These are phyloP conservation scores for Chrysodeixis includens DNA, from an alignment of 2,888 invertebrate genomes.

Conservation along the genomic window DNA sequence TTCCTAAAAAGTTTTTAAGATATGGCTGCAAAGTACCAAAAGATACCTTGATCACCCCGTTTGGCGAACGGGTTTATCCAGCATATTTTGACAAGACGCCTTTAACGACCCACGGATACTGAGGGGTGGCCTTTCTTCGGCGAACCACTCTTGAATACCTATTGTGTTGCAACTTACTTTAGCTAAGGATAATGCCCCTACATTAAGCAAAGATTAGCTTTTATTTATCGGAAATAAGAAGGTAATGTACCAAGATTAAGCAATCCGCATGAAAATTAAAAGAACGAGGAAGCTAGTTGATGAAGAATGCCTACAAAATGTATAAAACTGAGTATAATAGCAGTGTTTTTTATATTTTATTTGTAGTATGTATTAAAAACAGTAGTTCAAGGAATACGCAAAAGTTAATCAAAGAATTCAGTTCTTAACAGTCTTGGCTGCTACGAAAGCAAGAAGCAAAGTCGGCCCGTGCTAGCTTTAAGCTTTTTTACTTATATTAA, in stretches of 20 bases:
- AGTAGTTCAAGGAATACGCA: background rate
- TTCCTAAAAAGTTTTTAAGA: background rate
- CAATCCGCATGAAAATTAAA: background rate
- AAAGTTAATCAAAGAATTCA: conserved; percentile 16
- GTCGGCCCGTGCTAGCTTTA: background rate
- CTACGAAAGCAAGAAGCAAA: conserved; percentile 14
- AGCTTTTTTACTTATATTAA: conserved; percentile 21
- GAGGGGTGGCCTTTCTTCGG: conserved; percentile 3
- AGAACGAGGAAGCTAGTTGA: background rate
- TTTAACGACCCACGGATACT: background rate
- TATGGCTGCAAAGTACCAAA: background rate
- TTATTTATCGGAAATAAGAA: background rate
- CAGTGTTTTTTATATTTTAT: background rate
- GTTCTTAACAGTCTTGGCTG: conserved; percentile 10
- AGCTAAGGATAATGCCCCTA: background rate
- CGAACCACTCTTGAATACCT: conserved; percentile 4
- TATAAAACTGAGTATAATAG: too few species aligned
- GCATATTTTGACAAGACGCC: background rate
- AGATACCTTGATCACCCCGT: background rate
- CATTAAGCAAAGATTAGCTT: conserved; percentile 4
- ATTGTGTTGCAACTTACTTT: conserved; percentile 1
- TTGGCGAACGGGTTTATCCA: conserved; percentile 1
- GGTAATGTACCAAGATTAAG: background rate
- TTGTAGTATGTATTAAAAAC: background rate
- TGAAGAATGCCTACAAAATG: background rate